A percentile compares a stretch with the other conserved stretches of the same genome.
These are phyloP conservation scores for Leptodactylus fuscus DNA, from an alignment of 2,113 vertebrate genomes.

Conservation along the genomic window DNA sequence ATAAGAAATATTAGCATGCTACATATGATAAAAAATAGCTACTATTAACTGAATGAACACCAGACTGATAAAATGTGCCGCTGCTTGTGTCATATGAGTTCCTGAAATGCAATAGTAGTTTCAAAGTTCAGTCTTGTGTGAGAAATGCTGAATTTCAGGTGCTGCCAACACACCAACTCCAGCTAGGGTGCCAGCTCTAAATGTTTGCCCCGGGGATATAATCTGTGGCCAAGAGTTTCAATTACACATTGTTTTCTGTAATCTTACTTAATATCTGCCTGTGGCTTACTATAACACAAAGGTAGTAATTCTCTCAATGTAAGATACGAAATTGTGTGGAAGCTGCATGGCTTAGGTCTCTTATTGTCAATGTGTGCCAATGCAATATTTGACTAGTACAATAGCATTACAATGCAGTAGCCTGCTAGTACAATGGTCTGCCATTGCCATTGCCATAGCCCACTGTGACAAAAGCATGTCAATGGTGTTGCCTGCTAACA, in stretches of 20 bases:
- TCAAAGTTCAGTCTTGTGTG: background rate
- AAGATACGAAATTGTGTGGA: background rate
- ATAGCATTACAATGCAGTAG: background rate
- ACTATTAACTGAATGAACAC: background rate
- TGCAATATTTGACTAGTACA: background rate
- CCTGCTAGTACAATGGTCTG: background rate
- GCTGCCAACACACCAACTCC: background rate
- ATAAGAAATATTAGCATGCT: background rate
- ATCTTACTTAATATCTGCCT: constrained; percentile 3
- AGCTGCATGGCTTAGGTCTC: background rate
- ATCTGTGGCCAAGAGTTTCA: background rate
- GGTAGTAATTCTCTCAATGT: background rate
- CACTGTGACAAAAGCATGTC: too few relatives aligned
- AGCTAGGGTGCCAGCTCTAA: background rate
- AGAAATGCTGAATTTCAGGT: constrained; percentile 39
- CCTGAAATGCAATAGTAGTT: background rate
- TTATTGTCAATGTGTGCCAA: background rate
- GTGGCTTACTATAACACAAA: background rate
- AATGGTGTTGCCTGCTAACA: background rate
- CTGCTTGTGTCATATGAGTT: background rate
- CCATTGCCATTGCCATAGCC: too few relatives aligned
- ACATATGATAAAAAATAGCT: background rate
- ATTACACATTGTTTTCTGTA: constrained; percentile 10
- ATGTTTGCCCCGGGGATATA: background rate
- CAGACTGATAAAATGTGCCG: background rate